A percentile compares a stretch with the other conserved stretches of the same genome.
phyloP scores from a whole-genome alignment of 2,113 vertebrate genomes.

The Myanophis thanlyinensis region DNA sequence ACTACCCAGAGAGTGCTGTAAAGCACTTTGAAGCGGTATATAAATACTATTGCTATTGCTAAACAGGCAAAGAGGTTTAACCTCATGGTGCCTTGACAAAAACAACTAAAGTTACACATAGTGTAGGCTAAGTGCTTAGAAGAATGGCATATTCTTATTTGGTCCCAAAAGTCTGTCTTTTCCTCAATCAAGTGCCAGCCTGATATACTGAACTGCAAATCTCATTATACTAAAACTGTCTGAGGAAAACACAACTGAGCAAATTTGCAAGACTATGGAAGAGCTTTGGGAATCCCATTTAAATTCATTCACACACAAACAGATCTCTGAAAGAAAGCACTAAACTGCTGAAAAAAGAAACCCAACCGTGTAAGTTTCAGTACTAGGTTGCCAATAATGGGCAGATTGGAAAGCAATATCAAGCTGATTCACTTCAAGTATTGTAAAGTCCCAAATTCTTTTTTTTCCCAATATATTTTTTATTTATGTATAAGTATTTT shows the following conservation, averaged over 20 bases:
- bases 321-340: background rate
- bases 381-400: background rate
- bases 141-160: background rate
- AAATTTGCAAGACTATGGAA: background rate
- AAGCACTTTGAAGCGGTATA: background rate
- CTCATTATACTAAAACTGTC: background rate
- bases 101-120: background rate
- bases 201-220: background rate
- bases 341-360: background rate
- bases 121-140: background rate
- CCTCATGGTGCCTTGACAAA: background rate
- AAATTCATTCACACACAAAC: background rate
- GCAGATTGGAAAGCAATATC: background rate
- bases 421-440: background rate
- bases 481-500: too few relatives aligned
- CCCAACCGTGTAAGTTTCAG: background rate
- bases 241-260: background rate
- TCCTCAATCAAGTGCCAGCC: background rate
- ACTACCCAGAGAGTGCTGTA: background rate
- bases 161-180: background rate
- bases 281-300: background rate
- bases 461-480: too few relatives aligned
- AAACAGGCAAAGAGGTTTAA: background rate
- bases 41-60: background rate
- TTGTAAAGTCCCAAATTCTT: background rate